Evolutionary conservation across 2,797 vertebrate genomes (phyloP), one percentile per base, ranked within the genome.

Genomic region (Neostethus bicornis): DNA sequence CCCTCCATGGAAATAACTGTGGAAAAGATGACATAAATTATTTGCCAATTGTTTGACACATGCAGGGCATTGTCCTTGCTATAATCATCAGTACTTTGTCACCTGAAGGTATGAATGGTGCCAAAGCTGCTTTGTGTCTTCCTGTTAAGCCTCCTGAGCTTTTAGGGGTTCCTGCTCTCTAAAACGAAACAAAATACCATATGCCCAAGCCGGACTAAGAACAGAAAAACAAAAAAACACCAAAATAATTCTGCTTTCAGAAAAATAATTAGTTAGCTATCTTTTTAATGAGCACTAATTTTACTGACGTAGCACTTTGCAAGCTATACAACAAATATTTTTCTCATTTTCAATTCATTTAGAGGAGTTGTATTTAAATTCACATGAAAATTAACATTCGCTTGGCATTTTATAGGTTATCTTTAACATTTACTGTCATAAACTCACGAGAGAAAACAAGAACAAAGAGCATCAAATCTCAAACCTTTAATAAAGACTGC

Each of bases 1-100:
- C 92, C 93, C 93, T 95, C 93, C 90, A 89, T 90, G 94, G 93
- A 96, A 97, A 96, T 95, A 94, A 94, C 90, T 87, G 91, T 87
- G 91, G 91, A 94, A 94, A 95, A 95, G 93, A 94, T 96, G 94
- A 96, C 94, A 96, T 94, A 93, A 96, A 93, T 96, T 95, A 95
- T 97, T 96, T 96, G 95, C 92, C 95, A 94, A 95, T 93, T 87
- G 90, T 93, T 95, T 96, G 94, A 97, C 94, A 96, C 93, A 95
- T 90, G 92, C 91, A 89, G 93, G 94, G 92, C 92, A 94, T 94
- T 95, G 93, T 95, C 94, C 94, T 94, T 93, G 94, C 94, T 94
- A 95, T 95, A 94, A 95, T 95, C 94, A 92, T 93, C 93, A 94
- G 93, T 92, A 91, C 90, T 93, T 91, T 95, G 94, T 96, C 95